Percentiles rank a stretch among this genome's conserved stretches.
phyloP scores from a whole-genome alignment of 2,113 vertebrate genomes.

The Ophthalmolycus amberensis region DNA sequence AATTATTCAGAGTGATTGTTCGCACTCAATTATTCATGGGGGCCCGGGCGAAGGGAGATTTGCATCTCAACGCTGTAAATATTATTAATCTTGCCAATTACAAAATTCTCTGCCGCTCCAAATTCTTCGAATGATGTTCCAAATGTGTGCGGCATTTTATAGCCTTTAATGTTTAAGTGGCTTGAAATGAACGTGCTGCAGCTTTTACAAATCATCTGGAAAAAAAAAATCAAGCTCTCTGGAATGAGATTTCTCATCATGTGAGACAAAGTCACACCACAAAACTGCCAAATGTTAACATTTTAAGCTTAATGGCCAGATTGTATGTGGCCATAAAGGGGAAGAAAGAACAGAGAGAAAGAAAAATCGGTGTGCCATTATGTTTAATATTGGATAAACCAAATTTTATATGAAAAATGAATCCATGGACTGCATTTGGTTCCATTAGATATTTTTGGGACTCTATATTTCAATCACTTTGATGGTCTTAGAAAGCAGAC shows the following conservation, averaged over 20 bases:
- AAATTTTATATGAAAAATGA: background rate
- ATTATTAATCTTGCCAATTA: constrained; percentile 86
- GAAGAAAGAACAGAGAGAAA: background rate
- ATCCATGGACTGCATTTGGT: background rate
- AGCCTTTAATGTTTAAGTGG: constrained; percentile 81
- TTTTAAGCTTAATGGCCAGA: background rate
- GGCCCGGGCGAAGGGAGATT: constrained; percentile 78
- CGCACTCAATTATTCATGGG: constrained; percentile 83
- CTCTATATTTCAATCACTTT: background rate
- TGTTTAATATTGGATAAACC: background rate
- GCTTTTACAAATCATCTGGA: constrained; percentile 72
- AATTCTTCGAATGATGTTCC: constrained; percentile 80
- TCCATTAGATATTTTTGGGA: background rate
- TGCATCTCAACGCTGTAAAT: constrained; percentile 84
- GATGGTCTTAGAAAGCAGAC: constrained; percentile 1
- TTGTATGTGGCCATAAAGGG: background rate
- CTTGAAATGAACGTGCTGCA: constrained; percentile 73
- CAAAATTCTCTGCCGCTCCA: constrained; percentile 81
- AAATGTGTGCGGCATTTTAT: constrained; percentile 71
- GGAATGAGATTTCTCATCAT: constrained; percentile 38
- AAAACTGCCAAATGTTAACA: constrained; percentile 49
- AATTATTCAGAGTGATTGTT: constrained; percentile 87
- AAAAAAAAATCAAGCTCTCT: constrained; percentile 55
- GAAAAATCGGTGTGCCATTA: background rate
- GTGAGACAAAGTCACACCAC: constrained; percentile 26